Base-by-base conservation (phyloP, 2,113 vertebrate genomes). In the Paramormyrops kingsleyae region DNA sequence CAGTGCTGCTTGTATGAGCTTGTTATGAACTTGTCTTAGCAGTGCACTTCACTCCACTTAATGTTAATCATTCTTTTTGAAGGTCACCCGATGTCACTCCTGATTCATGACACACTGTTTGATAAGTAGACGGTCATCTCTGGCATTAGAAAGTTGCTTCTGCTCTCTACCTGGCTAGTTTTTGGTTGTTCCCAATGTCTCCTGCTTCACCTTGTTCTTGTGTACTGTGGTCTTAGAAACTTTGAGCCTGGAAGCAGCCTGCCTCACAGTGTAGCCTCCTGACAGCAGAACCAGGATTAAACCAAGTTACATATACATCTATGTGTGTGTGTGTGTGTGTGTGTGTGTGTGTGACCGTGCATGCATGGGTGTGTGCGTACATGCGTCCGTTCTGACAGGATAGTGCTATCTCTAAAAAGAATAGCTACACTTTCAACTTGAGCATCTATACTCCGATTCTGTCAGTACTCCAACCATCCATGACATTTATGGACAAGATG, bases 361-460 rank as follows among this genome's bases (percentile, higher is more conserved):
- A 53, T 53, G 52, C 17, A 53, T 19, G 17, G 4, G 17, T 59
- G 21, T 24, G 66, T 70, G 31, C 1, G 12, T 74, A 1, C 2
- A 35, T 42, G 62, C 35, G n/a, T 77, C 5, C 35, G 4, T 77
- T 77, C 15, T 2, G 83, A 87, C 84, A 39, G n/a, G 17, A 52
- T 87, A 31, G 47, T 80, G 35, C 49, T 10, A 47, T 83, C 62
- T 87, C 17, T 12, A 77, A 42, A 70, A 88, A 35, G 88, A 88
- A 92, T 89, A 91, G 91, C 91, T 92, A 92, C 90, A 90, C 86
- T 46, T 66, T 89, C 89, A 83, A 90, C 31, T 44, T n/a, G 90
- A 89, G 77, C 87, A 90, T 46, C 59, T 42, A 17, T 4, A 62
- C 1, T 53, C 53, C 84, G 88, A 62, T 5, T 53, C 53, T 89